Evolutionary conservation across 2,797 vertebrate genomes (phyloP).

Genomic region (Tragelaphus oryx): DNA sequence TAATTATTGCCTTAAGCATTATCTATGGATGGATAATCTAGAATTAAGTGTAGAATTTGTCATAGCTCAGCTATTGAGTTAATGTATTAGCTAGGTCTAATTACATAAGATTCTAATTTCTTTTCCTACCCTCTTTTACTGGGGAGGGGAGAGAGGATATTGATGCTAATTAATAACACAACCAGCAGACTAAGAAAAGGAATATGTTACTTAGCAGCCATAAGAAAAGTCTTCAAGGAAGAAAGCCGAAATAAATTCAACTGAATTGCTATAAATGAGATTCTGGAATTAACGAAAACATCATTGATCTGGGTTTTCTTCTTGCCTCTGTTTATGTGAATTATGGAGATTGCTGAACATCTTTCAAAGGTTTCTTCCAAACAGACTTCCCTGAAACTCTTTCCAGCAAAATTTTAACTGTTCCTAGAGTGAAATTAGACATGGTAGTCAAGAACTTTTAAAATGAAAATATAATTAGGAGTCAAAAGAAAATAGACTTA

Average conservation of each 20-base stretch:
- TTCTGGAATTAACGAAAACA: conserved; percentile 14
- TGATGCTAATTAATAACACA: conserved; percentile 24
- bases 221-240: conserved; percentile 9
- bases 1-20: conserved; percentile 22
- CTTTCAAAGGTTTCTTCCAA: conserved; percentile 19
- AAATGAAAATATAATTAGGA: conserved; percentile 5
- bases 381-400: not conserved
- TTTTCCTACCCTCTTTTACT: conserved; percentile 17
- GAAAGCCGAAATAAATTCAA: conserved; percentile 32
- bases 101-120: conserved; percentile 32
- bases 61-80: conserved; percentile 13
- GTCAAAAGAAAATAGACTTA: conserved; percentile 7
- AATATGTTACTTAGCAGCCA: not conserved
- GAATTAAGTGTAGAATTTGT: conserved; percentile 31
- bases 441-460: conserved; percentile 8
- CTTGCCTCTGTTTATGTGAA: not conserved
- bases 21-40: conserved; percentile 13
- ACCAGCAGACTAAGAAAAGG: not conserved
- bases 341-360: not conserved
- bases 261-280: not conserved
- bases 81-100: conserved; percentile 32
- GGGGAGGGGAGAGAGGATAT: not conserved
- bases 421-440: conserved; percentile 11
- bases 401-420: conserved; percentile 21
- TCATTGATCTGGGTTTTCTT: conserved; percentile 33